phyloP scores from a whole-genome alignment of 2,888 invertebrate species.

The Panopea generosa region DNA sequence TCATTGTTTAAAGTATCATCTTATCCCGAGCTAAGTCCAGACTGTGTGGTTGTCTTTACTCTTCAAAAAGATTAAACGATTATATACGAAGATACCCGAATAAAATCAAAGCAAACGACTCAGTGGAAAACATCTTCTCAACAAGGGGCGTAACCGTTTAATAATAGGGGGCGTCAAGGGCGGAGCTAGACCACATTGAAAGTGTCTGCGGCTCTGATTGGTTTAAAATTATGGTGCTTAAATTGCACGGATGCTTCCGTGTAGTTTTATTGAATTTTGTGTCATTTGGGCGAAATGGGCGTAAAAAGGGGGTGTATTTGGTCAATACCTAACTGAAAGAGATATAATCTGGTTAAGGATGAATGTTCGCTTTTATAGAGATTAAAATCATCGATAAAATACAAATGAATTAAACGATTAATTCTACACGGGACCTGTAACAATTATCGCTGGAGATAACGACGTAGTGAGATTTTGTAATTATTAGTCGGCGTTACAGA shows the following conservation, averaged over 20 bases:
- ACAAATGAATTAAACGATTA: slow-evolving; percentile 37
- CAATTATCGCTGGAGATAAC: slow-evolving; percentile 12
- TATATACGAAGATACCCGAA: slow-evolving; percentile 33
- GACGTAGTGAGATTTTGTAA: slow-evolving; percentile 14
- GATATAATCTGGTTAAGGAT: slow-evolving; percentile 44
- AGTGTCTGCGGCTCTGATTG: slow-evolving; percentile 43
- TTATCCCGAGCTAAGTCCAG: slow-evolving; percentile 12
- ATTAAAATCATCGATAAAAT: slow-evolving; percentile 45
- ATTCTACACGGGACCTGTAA: slow-evolving; percentile 42
- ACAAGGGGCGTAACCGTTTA: slow-evolving; percentile 43
- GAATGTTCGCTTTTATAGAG: slow-evolving; percentile 8
- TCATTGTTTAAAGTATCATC: slow-evolving; percentile 45
- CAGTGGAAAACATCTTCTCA: slow-evolving; percentile 18
- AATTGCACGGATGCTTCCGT: slow-evolving; percentile 23
- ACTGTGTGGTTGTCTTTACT: not conserved
- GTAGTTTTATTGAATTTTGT: slow-evolving; percentile 40
- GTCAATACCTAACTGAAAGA: slow-evolving; percentile 38
- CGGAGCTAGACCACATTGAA: slow-evolving; percentile 50
- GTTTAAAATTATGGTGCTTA: slow-evolving; percentile 49
- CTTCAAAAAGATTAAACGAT: slow-evolving; percentile 32
- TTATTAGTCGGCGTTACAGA: slow-evolving; percentile 15
- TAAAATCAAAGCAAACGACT: slow-evolving; percentile 19
- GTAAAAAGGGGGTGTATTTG: slow-evolving; percentile 31
- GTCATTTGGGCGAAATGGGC: slow-evolving; percentile 49
- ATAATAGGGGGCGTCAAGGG: slow-evolving; percentile 59